A percentile compares a stretch with the other conserved stretches of the same genome.
phyloP scores from a whole-genome alignment of 2,113 vertebrate species.

The Nothocercus julius region DNA sequence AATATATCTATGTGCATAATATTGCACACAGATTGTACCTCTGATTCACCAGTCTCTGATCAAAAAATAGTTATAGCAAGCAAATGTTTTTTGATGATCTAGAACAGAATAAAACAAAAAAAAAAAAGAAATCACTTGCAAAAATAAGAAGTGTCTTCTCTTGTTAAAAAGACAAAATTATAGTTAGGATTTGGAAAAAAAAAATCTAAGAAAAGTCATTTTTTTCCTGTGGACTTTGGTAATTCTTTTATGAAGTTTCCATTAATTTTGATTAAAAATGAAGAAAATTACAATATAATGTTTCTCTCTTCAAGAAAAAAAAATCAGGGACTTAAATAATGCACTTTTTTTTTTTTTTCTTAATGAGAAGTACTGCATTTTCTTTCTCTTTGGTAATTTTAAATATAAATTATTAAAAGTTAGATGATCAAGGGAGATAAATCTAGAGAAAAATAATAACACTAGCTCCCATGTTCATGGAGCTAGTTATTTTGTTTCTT shows the following conservation, averaged over 20 bases:
- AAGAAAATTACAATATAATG: not conserved
- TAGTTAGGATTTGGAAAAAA: not conserved
- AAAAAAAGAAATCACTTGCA: not conserved
- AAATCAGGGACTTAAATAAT: not conserved
- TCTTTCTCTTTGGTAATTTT: not conserved
- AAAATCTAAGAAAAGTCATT: accelerated
- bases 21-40: accelerated
- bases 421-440: not conserved
- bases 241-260: not conserved
- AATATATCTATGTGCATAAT: not conserved
- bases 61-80: not conserved
- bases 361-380: not conserved
- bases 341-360: not conserved
- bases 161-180: not conserved
- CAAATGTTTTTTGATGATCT: not conserved
- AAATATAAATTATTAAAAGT: not conserved
- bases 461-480: not conserved
- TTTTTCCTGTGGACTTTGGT: not conserved
- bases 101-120: not conserved
- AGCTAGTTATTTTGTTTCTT: not conserved
- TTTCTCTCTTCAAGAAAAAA: not conserved
- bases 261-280: not conserved
- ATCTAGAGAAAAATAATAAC: not conserved
- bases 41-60: not conserved
- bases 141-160: not conserved